phyloP scores from a whole-genome alignment of 2,113 vertebrate species.

The Hemiprocne comata region DNA sequence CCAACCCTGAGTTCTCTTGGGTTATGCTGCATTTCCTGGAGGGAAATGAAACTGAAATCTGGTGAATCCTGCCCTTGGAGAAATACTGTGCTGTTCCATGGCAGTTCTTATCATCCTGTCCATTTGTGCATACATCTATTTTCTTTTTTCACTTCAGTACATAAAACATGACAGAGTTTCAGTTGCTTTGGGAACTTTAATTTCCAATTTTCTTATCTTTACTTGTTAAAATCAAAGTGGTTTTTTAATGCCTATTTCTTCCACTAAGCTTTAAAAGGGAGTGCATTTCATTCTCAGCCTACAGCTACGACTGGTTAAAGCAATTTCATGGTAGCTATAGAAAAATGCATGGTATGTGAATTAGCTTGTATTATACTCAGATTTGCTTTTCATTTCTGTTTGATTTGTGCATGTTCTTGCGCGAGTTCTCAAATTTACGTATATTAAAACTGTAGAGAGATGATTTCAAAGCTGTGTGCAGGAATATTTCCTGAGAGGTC shows the following conservation, averaged over 20 bases:
- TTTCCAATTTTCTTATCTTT: constrained; percentile 25
- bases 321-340: not conserved
- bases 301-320: not conserved
- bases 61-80: not conserved
- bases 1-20: not conserved
- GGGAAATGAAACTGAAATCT: not conserved
- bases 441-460: not conserved
- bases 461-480: not conserved
- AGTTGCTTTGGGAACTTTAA: constrained; percentile 2
- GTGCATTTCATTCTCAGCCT: not conserved
- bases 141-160: constrained; percentile 8
- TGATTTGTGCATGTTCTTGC: not conserved
- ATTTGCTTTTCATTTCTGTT: not conserved
- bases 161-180: not conserved
- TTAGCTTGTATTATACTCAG: not conserved
- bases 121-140: not conserved
- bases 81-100: not conserved
- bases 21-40: not conserved
- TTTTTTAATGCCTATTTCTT: not conserved
- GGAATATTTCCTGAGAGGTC: not conserved
- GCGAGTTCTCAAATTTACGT: not conserved
- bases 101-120: not conserved
- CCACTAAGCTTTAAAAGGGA: not conserved
- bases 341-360: not conserved
- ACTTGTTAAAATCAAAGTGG: not conserved